Conservation (phyloP, 2,113 vertebrate species). For the Thunnus thynnus region DNA sequence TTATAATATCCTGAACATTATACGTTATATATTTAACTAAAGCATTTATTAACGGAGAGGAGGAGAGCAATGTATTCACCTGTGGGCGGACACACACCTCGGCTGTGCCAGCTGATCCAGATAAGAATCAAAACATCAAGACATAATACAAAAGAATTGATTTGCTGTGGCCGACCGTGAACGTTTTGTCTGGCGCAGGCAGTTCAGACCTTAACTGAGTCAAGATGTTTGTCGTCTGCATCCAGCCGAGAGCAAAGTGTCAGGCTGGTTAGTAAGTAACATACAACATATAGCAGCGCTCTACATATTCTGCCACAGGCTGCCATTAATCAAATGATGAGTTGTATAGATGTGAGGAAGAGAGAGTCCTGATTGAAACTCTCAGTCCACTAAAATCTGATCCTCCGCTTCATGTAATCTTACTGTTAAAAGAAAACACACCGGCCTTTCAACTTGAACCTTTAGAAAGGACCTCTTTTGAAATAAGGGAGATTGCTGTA, state of each 20-base stretch:
- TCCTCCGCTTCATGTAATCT: neutral
- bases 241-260: neutral
- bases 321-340: neutral
- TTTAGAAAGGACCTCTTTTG: neutral
- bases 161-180: neutral
- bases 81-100: slow-evolving; percentile 29
- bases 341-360: neutral
- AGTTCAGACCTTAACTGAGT: slow-evolving; percentile 32
- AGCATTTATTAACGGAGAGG: neutral
- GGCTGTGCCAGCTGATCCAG: slow-evolving; percentile 2
- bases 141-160: slow-evolving; percentile 5
- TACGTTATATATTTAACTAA: slow-evolving; percentile 11
- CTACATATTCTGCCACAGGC: neutral
- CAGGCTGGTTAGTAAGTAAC: neutral
- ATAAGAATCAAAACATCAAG: slow-evolving; percentile 29
- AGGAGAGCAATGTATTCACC: neutral
- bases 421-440: neutral
- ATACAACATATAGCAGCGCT: neutral
- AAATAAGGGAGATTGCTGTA: neutral
- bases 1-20: neutral
- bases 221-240: slow-evolving; percentile 23
- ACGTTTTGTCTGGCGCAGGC: neutral
- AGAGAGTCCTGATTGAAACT: too few species aligned
- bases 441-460: neutral
- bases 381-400: neutral